Conservation (phyloP, 2,113 vertebrate genomes). For the Mesembrinibis cayennensis region DNA sequence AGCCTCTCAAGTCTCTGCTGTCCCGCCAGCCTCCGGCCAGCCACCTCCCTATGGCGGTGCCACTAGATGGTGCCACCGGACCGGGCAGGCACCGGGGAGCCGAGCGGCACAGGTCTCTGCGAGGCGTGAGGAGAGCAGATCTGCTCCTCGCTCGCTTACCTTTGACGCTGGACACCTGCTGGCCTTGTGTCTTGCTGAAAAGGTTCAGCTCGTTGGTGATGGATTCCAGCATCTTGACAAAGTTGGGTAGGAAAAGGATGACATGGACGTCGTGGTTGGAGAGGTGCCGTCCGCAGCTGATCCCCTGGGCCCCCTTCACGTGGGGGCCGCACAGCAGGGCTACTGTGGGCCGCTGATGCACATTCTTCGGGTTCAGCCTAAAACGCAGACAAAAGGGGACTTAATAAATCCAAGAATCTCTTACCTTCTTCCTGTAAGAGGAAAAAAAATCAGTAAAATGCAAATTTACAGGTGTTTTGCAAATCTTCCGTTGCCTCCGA, state of each 20-base stretch:
- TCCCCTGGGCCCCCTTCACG: conserved; percentile 95
- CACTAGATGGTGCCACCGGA: conserved; percentile 57
- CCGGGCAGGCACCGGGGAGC: background rate
- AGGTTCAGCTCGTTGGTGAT: conserved; percentile 93
- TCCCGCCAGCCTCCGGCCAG: background rate
- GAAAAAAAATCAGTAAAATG: background rate
- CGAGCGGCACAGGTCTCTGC: background rate
- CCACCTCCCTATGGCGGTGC: background rate
- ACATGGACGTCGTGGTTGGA: conserved; percentile 97
- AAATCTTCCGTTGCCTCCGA: background rate
- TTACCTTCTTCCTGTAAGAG: background rate
- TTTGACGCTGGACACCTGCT: conserved; percentile 93
- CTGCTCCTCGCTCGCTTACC: conserved; percentile 71
- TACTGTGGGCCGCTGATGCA: conserved; percentile 94
- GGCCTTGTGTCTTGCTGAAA: conserved; percentile 89
- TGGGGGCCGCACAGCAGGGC: conserved; percentile 94
- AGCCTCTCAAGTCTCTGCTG: background rate
- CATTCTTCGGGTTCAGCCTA: conserved; percentile 95
- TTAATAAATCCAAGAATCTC: background rate
- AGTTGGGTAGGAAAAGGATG: conserved; percentile 94
- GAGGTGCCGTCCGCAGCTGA: conserved; percentile 94
- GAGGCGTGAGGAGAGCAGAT: rapidly evolving
- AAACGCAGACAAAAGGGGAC: background rate
- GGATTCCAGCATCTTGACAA: conserved; percentile 95
- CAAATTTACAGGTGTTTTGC: background rate